Evolutionary conservation across 2,113 vertebrate genomes (phyloP).

Genomic region (Phalacrocorax pelagicus): DNA sequence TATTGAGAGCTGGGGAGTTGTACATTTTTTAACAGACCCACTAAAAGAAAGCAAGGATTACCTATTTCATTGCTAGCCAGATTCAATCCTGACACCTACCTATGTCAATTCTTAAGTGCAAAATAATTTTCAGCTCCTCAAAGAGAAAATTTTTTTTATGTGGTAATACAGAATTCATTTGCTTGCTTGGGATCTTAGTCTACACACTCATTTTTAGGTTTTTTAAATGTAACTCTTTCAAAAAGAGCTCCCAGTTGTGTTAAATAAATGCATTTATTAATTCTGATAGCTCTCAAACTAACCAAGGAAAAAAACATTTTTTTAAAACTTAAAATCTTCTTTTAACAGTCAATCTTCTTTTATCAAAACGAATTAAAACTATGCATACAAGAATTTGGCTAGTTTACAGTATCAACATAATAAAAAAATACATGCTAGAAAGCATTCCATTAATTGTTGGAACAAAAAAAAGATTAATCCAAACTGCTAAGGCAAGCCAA

Average conservation of each 20-base stretch:
- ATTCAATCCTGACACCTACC: background rate
- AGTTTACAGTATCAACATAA: background rate
- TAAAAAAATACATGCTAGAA: background rate
- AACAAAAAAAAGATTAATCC: background rate
- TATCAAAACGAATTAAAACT: background rate
- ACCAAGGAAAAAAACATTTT: background rate
- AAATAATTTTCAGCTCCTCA: background rate
- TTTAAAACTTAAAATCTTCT: background rate
- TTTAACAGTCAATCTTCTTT: background rate
- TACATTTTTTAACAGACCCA: background rate
- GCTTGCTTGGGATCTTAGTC: background rate
- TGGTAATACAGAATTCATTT: background rate
- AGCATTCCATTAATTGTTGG: background rate
- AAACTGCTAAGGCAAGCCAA: background rate
- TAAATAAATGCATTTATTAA: background rate
- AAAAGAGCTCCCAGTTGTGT: background rate
- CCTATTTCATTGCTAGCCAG: background rate
- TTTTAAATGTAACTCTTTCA: background rate
- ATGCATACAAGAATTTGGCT: background rate
- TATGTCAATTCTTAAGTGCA: background rate
- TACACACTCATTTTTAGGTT: background rate
- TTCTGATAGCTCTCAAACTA: background rate
- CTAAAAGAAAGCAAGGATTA: background rate
- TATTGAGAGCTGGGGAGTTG: background rate
- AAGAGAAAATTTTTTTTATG: background rate